phyloP scores from a whole-genome alignment of 2,888 invertebrate species.

The Terebella lapidaria region DNA sequence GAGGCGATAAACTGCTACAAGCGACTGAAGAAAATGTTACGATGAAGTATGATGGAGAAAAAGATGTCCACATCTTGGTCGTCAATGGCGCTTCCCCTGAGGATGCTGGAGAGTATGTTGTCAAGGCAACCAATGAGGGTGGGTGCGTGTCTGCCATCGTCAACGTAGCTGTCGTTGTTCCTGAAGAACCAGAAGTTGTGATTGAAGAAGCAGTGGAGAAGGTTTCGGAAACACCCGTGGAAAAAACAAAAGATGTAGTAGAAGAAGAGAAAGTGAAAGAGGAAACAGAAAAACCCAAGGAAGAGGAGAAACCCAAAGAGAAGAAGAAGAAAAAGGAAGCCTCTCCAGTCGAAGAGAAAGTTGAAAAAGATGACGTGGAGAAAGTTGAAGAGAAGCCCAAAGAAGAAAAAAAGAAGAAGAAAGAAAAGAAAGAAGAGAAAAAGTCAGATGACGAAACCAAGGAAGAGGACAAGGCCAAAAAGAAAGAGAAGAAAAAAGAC shows the following conservation, averaged over 20 bases:
- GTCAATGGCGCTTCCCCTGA: neutral
- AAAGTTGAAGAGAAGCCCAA: neutral
- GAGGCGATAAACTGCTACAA: slow-evolving; percentile 27
- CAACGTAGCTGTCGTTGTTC: neutral
- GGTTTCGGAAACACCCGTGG: neutral
- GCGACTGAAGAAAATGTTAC: neutral
- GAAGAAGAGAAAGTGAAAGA: neutral
- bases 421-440: neutral
- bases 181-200: neutral
- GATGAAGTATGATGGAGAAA: neutral
- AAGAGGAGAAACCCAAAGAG: neutral
- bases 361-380: too few species aligned
- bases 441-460: neutral
- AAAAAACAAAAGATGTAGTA: neutral
- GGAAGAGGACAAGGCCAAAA: neutral
- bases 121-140: slow-evolving; percentile 24
- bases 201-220: neutral
- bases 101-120: slow-evolving; percentile 24
- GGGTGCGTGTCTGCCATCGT: slow-evolving; percentile 18
- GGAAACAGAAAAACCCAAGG: neutral
- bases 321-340: neutral
- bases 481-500: neutral
- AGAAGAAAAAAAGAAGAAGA: neutral
- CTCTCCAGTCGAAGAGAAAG: too few species aligned
- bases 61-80: slow-evolving; percentile 1